Percentiles rank a stretch among this genome's conserved stretches.
Conservation (phyloP, 1,140 invertebrate genomes). For the Ostrea edulis region DNA sequence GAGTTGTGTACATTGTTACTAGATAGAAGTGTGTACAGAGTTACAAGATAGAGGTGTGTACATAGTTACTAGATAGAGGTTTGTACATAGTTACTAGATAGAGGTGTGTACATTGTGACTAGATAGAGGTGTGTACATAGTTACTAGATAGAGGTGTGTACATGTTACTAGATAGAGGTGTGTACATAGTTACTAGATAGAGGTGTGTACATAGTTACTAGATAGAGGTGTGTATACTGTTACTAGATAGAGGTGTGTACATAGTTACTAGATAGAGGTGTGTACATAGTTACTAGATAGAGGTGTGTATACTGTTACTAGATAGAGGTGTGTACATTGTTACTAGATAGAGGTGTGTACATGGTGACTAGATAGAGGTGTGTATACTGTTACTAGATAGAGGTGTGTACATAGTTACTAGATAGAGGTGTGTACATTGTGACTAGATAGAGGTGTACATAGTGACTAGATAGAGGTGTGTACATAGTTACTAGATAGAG, state of each 20-base stretch:
- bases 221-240: conserved; percentile 80
- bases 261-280: too few relatives aligned
- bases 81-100: conserved; percentile 33
- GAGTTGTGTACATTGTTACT: conserved; percentile 69
- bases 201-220: conserved; percentile 84
- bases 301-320: conserved; percentile 68
- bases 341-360: too few relatives aligned
- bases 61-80: conserved; percentile 86
- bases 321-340: background rate
- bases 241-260: background rate
- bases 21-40: background rate
- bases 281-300: conserved; percentile 87
- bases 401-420: background rate
- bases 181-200: background rate
- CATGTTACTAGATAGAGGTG: background rate
- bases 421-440: too few relatives aligned
- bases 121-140: too few relatives aligned
- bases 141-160: conserved; percentile 84
- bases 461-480: background rate
- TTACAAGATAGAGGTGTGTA: too few relatives aligned
- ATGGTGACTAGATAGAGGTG: conserved; percentile 84
- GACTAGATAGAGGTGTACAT: conserved; percentile 82
- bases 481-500: background rate
- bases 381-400: background rate
- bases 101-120: background rate